Conservation (phyloP, 2,888 invertebrate species). For the Ophion obscuratus region DNA sequence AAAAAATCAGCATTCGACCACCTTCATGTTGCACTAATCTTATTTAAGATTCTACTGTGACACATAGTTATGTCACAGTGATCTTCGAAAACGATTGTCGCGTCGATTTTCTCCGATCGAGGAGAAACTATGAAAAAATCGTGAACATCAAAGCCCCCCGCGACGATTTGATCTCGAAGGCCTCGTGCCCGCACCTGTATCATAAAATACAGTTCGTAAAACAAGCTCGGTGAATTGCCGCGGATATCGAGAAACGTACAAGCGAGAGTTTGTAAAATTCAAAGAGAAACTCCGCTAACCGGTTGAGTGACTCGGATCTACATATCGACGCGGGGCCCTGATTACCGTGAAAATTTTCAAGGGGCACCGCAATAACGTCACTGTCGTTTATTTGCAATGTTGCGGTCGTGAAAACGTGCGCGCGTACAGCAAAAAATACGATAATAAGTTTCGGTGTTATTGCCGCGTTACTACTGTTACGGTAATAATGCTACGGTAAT, state of each 20-base stretch:
- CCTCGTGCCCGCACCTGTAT: conserved; percentile 9
- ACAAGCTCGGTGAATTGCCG: conserved; percentile 32
- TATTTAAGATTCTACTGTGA: too few relatives aligned
- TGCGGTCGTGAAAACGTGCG: too few relatives aligned
- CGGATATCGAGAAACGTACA: conserved; percentile 45
- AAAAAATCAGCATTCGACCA: background rate
- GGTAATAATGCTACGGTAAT: background rate
- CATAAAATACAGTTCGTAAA: conserved; percentile 33
- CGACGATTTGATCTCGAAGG: background rate
- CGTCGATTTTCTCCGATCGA: background rate
- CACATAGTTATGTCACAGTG: too few relatives aligned
- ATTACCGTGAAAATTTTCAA: conserved; percentile 57
- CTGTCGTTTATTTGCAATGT: conserved; percentile 7
- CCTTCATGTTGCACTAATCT: too few relatives aligned
- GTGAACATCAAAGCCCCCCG: background rate
- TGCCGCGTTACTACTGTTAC: background rate
- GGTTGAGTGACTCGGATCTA: conserved; percentile 51
- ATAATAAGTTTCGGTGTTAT: conserved; percentile 28
- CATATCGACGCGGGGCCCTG: conserved; percentile 53
- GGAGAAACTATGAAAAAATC: background rate
- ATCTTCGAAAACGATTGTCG: too few relatives aligned
- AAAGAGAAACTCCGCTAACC: conserved; percentile 50
- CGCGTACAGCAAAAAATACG: background rate
- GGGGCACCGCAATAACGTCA: conserved; percentile 20
- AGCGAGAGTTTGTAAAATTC: conserved; percentile 54